phyloP scores from a whole-genome alignment of 2,113 vertebrate species.

The Poeciliopsis occidentalis region DNA sequence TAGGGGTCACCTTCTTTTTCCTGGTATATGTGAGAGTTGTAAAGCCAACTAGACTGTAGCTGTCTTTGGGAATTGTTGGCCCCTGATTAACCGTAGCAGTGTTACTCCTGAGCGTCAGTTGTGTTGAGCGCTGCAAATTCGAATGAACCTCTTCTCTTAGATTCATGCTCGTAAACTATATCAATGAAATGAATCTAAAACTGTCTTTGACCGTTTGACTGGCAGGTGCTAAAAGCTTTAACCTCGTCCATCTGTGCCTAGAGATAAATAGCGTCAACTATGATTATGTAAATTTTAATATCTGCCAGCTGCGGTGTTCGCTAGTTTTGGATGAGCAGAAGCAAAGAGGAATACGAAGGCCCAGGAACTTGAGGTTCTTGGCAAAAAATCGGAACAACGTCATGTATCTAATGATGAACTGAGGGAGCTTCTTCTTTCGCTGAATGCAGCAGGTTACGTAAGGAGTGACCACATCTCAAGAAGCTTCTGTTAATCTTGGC shows the following conservation, averaged over 20 bases:
- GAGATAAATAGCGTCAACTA: conserved; percentile 10
- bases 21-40: conserved; percentile 49
- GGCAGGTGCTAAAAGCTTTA: neutral
- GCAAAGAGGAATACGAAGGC: conserved; percentile 37
- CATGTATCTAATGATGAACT: conserved; percentile 19
- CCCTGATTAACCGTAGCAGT: conserved; percentile 47
- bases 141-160: conserved; percentile 51
- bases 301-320: conserved; percentile 7
- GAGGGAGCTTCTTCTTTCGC: conserved; percentile 15
- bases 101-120: conserved; percentile 26
- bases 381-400: conserved; percentile 6
- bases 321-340: conserved; percentile 19
- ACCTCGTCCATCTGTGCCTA: neutral
- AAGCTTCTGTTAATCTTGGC: conserved; percentile 48
- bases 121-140: conserved; percentile 43
- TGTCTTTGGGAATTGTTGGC: conserved; percentile 31
- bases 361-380: conserved; percentile 8
- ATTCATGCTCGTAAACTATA: conserved; percentile 14
- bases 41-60: conserved; percentile 49
- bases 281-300: conserved; percentile 26
- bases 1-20: conserved; percentile 22
- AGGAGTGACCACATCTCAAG: conserved; percentile 21
- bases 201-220: neutral
- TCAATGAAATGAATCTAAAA: conserved; percentile 40
- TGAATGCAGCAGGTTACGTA: conserved; percentile 27